Evolutionary conservation across 2,888 invertebrate genomes (phyloP), one percentile per base, ranked within the genome.

Genomic region (Plebejus melissa): DNA sequence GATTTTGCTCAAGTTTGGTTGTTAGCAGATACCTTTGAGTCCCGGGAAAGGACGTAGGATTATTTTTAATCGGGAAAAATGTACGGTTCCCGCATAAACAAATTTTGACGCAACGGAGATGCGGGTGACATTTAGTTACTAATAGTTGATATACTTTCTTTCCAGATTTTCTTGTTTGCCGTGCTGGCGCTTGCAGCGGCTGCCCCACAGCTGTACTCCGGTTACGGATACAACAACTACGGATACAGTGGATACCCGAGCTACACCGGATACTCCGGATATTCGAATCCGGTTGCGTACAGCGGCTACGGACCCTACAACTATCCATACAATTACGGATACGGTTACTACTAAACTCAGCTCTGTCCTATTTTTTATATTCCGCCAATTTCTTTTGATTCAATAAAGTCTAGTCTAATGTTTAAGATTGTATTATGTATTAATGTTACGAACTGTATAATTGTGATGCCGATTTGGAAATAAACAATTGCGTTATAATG

Each of bases 161-260:
- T 88, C 2, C 85, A 94, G 94, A 81, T 94, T 72, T 83, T 94
- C 76, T 81, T 94, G 74, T 88, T 94, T 79, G 89, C 90, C 76
- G 81, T 94, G 50, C 76, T 94, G 84, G 90, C 94, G 75, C 28
- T 94, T 80, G 87, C 93, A 77, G 80, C 93, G 83, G 91, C 95
- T 78, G 87, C 89, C 82, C 87, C 95, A 0, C 93, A 93, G 79
- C 81, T 86, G 13, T 91, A 90, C 80, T 82, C 87, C 28, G 83
- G 87, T 3, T 89, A 88, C 74, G 88, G 90, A n/a, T 91, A 91
- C 77, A 86, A 87, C 0, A 89, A 90, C 28, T 90, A 91, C 16
- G 70, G 89, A 4, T 90, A 89, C 78, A 84, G 83, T 11, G 82
- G 84, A 69, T 90, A 90, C 79, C 83, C 86, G 0, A 83, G 88